A percentile compares a stretch with the other conserved stretches of the same genome.
Evolutionary conservation across 2,888 invertebrate species (phyloP).

Genomic region (Metallyticus violacea): DNA sequence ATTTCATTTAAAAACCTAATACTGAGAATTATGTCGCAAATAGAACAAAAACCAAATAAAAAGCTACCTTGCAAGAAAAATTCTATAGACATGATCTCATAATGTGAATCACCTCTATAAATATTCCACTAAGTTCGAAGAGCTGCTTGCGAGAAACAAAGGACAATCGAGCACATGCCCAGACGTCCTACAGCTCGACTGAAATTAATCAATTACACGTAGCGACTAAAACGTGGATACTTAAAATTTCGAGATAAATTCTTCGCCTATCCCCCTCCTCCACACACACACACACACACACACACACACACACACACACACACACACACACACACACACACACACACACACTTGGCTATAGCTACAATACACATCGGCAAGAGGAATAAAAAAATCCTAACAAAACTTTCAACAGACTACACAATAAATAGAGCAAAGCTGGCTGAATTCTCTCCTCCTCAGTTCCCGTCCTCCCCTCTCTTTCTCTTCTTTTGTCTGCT

Average conservation of each 20-base stretch:
- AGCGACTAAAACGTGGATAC: neutral
- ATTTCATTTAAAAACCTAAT: too few species aligned
- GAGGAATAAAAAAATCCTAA: neutral
- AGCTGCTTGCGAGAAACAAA: neutral
- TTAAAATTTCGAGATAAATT: neutral
- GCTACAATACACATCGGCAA: neutral
- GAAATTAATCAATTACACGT: neutral
- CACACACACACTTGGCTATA: neutral
- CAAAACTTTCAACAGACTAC: neutral
- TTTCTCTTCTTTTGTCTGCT: neutral
- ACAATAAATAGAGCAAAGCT: slow-evolving; percentile 10
- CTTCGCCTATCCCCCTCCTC: neutral
- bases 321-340: neutral
- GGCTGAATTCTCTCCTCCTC: neutral
- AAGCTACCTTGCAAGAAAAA: too few species aligned
- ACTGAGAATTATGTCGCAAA: too few species aligned
- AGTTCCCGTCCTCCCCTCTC: neutral
- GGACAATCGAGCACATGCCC: neutral
- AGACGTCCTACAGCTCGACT: neutral
- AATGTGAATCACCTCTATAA: neutral
- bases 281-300: neutral
- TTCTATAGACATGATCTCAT: too few species aligned
- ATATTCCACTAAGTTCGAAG: neutral
- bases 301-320: neutral
- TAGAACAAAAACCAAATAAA: too few species aligned